A percentile compares a stretch with the other conserved stretches of the same genome.
Conservation (phyloP, 2,888 invertebrate genomes). For the Andrena marginata region DNA sequence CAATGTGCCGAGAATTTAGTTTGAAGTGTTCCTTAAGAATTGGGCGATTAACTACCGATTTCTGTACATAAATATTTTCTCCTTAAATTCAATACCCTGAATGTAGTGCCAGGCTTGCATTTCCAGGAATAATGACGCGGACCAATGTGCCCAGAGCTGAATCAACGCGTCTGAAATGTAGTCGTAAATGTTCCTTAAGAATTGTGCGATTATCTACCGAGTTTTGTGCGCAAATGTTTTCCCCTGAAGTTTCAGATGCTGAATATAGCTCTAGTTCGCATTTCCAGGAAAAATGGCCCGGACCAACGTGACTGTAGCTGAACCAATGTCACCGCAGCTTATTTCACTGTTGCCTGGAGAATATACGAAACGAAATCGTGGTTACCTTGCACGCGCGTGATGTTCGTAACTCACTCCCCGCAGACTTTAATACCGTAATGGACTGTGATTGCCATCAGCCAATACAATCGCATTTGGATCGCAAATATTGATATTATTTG, state of each 20-base stretch:
- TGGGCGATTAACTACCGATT: neutral
- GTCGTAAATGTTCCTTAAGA: neutral
- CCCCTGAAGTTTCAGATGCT: too few relatives aligned
- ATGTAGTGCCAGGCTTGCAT: too few relatives aligned
- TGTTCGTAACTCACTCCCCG: neutral
- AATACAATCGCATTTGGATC: slow-evolving; percentile 2
- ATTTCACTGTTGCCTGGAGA: too few relatives aligned
- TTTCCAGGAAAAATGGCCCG: neutral
- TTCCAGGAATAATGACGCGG: too few relatives aligned
- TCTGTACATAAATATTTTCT: too few relatives aligned
- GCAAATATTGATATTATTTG: slow-evolving; percentile 30
- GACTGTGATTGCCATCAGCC: neutral
- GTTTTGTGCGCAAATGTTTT: neutral
- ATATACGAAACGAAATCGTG: neutral
- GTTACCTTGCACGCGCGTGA: neutral
- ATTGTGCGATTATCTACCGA: too few relatives aligned
- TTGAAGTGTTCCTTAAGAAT: neutral
- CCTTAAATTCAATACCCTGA: neutral
- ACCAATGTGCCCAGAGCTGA: too few relatives aligned
- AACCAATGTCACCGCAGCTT: neutral
- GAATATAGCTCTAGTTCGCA: too few relatives aligned
- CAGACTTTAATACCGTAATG: neutral
- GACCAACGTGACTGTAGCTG: neutral
- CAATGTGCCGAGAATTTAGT: too few relatives aligned
- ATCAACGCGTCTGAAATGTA: too few relatives aligned